Conservation (phyloP, 2,113 vertebrate genomes). For the Dissostichus mawsoni region DNA sequence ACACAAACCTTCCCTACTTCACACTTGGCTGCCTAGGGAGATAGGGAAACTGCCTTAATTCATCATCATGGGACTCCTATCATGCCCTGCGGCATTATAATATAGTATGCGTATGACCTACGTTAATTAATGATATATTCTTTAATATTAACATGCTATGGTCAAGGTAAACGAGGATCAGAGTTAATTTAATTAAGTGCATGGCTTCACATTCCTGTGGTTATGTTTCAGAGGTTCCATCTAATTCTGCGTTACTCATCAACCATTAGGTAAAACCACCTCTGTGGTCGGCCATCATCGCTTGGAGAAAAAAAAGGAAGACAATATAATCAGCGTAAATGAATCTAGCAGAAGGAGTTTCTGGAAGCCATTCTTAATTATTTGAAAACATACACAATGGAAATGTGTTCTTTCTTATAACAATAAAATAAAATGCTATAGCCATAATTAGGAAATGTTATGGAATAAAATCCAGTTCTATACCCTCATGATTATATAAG, state of each 20-base stretch:
- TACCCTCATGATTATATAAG: neutral
- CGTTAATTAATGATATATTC: constrained; percentile 77
- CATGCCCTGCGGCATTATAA: constrained; percentile 57
- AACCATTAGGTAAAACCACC: constrained; percentile 50
- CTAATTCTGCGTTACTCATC: constrained; percentile 58
- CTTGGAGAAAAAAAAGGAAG: constrained; percentile 21
- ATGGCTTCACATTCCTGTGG: constrained; percentile 58
- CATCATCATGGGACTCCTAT: constrained; percentile 59
- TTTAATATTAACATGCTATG: constrained; percentile 73
- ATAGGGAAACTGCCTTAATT: constrained; percentile 62
- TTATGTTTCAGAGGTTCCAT: constrained; percentile 66
- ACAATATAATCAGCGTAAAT: constrained; percentile 55
- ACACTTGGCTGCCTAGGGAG: constrained; percentile 62
- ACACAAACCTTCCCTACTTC: constrained; percentile 45
- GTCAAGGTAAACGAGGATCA: constrained; percentile 68
- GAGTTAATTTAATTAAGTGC: constrained; percentile 80
- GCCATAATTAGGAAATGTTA: neutral
- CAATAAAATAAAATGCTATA: neutral
- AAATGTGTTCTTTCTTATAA: neutral
- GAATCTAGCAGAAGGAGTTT: neutral
- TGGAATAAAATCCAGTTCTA: neutral
- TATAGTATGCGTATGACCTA: constrained; percentile 69
- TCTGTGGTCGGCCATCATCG: constrained; percentile 50
- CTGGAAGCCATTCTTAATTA: constrained; percentile 27
- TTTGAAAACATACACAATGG: neutral